phyloP scores from a whole-genome alignment of 2,113 vertebrate genomes.

The Ictalurus punctatus region DNA sequence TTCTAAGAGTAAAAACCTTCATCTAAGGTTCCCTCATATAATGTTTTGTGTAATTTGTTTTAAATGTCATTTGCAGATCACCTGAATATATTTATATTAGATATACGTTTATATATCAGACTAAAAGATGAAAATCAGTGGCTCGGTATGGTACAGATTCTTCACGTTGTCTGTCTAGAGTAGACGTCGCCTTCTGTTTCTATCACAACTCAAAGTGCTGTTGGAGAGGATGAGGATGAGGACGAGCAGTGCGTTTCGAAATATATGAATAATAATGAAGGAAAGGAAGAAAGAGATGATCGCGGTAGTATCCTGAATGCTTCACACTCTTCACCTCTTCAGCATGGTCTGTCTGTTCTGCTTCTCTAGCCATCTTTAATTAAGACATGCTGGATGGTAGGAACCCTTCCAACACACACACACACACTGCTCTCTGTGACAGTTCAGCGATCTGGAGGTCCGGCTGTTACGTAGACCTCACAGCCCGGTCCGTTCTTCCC shows the following conservation, averaged over 20 bases:
- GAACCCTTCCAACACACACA: slow-evolving; percentile 45
- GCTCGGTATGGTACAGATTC: neutral
- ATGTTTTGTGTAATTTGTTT: neutral
- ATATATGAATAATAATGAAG: slow-evolving; percentile 43
- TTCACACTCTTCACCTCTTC: slow-evolving; percentile 24
- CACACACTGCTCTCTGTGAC: slow-evolving; percentile 73
- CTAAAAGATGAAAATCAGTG: neutral
- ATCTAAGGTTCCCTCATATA: neutral
- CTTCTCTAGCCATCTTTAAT: slow-evolving; percentile 77
- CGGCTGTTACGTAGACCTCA: slow-evolving; percentile 88
- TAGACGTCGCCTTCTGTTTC: neutral
- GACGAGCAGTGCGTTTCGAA: neutral
- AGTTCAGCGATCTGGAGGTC: slow-evolving; percentile 73
- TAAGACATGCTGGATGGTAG: slow-evolving; percentile 83
- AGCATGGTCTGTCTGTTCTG: slow-evolving; percentile 34
- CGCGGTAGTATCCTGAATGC: neutral
- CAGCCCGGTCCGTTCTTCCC: slow-evolving; percentile 81
- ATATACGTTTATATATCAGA: neutral
- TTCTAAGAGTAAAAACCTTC: neutral
- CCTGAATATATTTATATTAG: neutral
- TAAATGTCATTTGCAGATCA: neutral
- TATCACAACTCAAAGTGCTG: neutral
- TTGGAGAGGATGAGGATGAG: neutral
- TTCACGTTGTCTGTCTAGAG: neutral
- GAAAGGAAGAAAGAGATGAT: slow-evolving; percentile 49